These are phyloP conservation scores for Furcula furcula DNA, from an alignment of 2,888 invertebrate genomes.

Conservation along the genomic window DNA sequence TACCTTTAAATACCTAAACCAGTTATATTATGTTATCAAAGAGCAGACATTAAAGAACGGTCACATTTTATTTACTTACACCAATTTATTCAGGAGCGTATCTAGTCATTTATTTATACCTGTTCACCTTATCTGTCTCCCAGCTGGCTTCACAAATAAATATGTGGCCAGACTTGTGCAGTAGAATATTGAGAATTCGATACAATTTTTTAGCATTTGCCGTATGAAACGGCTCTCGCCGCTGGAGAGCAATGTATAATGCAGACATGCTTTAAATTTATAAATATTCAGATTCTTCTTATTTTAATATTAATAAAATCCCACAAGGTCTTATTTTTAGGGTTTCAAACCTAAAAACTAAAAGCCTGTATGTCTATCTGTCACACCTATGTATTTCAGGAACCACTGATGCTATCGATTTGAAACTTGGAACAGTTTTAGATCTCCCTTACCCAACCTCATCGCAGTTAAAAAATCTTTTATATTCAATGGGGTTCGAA, in stretches of 20 bases:
- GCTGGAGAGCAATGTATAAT: conserved; percentile 28
- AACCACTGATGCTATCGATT: no score
- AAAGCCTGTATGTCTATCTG: no score
- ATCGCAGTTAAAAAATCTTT: no score
- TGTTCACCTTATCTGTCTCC: conserved; percentile 25
- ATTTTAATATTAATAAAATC: no score
- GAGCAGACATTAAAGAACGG: conserved; percentile 5
- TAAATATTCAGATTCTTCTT: no score
- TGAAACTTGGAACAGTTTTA: no score
- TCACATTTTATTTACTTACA: conserved; percentile 7
- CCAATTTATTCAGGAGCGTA: conserved; percentile 20
- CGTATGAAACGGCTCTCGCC: conserved; percentile 24
- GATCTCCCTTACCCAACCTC: no score
- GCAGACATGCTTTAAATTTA: conserved; percentile 21
- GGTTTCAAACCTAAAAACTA: no score
- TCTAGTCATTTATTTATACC: conserved; percentile 22
- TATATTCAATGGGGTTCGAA: no score
- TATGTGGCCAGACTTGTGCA: conserved; percentile 15
- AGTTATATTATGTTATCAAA: not conserved
- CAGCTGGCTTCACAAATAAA: conserved; percentile 29
- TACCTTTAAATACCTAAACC: no score
- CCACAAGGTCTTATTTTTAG: no score
- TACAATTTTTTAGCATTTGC: conserved; percentile 26
- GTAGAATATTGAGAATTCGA: conserved; percentile 23
- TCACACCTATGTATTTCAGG: no score